A percentile compares a stretch with the other conserved stretches of the same genome.
These are phyloP conservation scores for Aurelia aurita DNA, from an alignment of 30 jellyfish, hydroid and myxozoan genomes.

Conservation along the genomic window DNA sequence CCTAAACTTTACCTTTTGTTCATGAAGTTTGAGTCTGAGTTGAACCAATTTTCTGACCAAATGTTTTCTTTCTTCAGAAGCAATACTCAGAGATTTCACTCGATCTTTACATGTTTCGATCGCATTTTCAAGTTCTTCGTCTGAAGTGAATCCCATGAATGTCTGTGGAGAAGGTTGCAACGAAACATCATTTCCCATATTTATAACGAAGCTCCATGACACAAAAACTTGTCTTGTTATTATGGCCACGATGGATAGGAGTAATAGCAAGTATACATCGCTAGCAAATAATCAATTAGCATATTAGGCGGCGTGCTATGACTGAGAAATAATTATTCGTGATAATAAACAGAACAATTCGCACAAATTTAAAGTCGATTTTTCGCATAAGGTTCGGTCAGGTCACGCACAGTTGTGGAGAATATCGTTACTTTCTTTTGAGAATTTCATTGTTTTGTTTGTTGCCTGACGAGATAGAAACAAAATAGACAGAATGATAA, in stretches of 20 bases:
- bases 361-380: too few relatives aligned
- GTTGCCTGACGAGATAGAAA: too few relatives aligned
- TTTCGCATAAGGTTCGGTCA: too few relatives aligned
- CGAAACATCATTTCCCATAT: slow-evolving; percentile 13
- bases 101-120: slow-evolving; percentile 83
- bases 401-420: too few relatives aligned
- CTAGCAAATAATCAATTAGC: too few relatives aligned
- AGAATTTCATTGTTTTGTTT: too few relatives aligned
- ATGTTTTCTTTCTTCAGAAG: slow-evolving; percentile 71
- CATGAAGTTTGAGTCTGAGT: slow-evolving; percentile 80
- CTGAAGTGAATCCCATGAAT: slow-evolving; percentile 92
- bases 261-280: background rate
- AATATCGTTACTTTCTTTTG: too few relatives aligned
- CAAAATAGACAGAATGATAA: too few relatives aligned
- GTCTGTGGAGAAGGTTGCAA: slow-evolving; percentile 25
- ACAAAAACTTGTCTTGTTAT: too few relatives aligned
- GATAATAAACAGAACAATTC: too few relatives aligned
- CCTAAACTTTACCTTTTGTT: slow-evolving; percentile 71
- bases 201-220: background rate
- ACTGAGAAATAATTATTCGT: too few relatives aligned
- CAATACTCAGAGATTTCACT: slow-evolving; percentile 51
- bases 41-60: slow-evolving; percentile 77
- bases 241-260: background rate
- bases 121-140: slow-evolving; percentile 91
- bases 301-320: too few relatives aligned